phyloP scores from a whole-genome alignment of 2,797 vertebrate species.

The Tapirus indicus region DNA sequence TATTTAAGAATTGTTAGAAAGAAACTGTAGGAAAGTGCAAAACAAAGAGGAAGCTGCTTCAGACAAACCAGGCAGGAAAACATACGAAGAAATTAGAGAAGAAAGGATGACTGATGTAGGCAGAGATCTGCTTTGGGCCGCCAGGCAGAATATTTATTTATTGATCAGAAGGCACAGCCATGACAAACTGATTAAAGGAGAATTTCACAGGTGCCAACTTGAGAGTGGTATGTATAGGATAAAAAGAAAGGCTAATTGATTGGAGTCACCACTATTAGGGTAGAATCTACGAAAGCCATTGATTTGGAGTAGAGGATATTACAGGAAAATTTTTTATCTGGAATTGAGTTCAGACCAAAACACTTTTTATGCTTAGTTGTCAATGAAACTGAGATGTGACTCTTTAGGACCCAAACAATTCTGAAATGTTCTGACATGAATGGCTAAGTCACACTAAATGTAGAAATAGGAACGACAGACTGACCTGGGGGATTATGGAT shows the following conservation, averaged over 20 bases:
- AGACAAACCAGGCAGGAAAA: not conserved
- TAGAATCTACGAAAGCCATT: not conserved
- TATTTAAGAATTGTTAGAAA: not conserved
- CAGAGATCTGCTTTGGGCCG: not conserved
- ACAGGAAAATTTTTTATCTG: not conserved
- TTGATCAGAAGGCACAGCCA: not conserved
- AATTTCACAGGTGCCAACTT: not conserved
- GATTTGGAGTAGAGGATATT: not conserved
- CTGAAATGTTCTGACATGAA: not conserved
- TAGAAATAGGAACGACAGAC: not conserved
- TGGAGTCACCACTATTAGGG: not conserved
- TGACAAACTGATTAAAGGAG: not conserved
- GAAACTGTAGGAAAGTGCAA: not conserved
- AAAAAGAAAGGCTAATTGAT: not conserved
- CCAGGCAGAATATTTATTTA: not conserved
- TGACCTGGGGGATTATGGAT: not conserved
- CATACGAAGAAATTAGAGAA: not conserved
- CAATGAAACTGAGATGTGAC: not conserved
- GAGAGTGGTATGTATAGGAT: not conserved
- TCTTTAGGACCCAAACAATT: not conserved
- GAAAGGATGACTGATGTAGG: not conserved
- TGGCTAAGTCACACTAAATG: not conserved
- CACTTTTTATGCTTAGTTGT: not conserved
- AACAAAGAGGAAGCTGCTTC: not conserved
- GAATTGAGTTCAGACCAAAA: constrained; percentile 18